Conservation (phyloP, 2,797 vertebrate genomes). For the Megalops cyprinoides region DNA sequence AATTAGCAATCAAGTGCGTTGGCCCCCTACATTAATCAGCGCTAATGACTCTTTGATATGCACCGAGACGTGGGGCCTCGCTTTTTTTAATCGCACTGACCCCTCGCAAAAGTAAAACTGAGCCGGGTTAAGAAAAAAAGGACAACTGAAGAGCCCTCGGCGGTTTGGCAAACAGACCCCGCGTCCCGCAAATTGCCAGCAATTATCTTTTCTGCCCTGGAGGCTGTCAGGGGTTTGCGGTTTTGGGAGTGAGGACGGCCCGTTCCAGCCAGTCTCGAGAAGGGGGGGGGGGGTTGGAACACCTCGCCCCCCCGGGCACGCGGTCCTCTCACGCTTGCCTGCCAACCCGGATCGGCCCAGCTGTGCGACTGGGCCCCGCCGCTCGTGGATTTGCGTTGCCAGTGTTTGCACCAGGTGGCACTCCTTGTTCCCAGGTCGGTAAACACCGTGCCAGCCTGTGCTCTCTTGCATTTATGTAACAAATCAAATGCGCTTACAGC, state of each 20-base stretch:
- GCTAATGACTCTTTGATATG: constrained; percentile 53
- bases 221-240: constrained; percentile 3
- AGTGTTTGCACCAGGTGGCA: too few species aligned
- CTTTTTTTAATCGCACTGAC: constrained; percentile 29
- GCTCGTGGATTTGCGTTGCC: too few species aligned
- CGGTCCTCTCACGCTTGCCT: too few species aligned
- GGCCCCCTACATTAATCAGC: constrained; percentile 60
- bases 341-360: too few species aligned
- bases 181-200: constrained; percentile 12
- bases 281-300: too few species aligned
- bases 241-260: constrained; percentile 9
- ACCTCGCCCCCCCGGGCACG: too few species aligned
- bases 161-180: constrained; percentile 1
- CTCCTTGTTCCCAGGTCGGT: too few species aligned
- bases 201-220: constrained; percentile 33
- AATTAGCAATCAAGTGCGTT: constrained; percentile 57
- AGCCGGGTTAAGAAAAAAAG: constrained; percentile 34
- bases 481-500: too few species aligned
- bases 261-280: too few species aligned
- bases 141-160: neutral
- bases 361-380: too few species aligned
- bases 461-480: too few species aligned
- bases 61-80: constrained; percentile 16
- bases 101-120: constrained; percentile 38
- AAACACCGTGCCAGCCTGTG: too few species aligned